Conservation (phyloP, 2,797 vertebrate species). For the Sebastes miniatus region DNA sequence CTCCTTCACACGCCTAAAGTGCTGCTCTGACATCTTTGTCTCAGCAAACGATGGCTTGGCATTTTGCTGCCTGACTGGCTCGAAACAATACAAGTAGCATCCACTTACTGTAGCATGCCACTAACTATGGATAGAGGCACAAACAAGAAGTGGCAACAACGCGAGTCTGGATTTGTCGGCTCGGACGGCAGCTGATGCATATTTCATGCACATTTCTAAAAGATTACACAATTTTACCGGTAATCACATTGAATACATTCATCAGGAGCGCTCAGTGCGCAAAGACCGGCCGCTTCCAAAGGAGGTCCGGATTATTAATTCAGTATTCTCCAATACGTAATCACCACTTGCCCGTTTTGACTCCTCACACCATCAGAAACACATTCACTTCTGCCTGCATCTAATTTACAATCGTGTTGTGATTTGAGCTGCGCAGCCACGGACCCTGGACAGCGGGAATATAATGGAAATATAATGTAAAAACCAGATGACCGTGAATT, state of each 20-base stretch:
- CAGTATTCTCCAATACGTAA: slow-evolving; percentile 24
- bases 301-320: slow-evolving; percentile 19
- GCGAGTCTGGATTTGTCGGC: not conserved
- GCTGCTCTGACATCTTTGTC: slow-evolving; percentile 58
- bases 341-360: slow-evolving; percentile 23
- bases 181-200: slow-evolving; percentile 10
- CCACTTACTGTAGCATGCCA: slow-evolving; percentile 26
- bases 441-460: slow-evolving; percentile 19
- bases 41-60: slow-evolving; percentile 42
- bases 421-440: slow-evolving; percentile 19
- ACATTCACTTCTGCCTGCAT: slow-evolving; percentile 26
- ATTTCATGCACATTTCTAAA: slow-evolving; percentile 28
- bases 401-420: slow-evolving; percentile 44
- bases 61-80: slow-evolving; percentile 47
- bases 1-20: slow-evolving; percentile 38
- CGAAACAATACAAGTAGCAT: slow-evolving; percentile 18
- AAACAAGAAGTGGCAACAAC: slow-evolving; percentile 1
- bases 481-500: slow-evolving; percentile 75
- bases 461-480: slow-evolving; percentile 73
- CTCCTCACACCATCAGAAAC: slow-evolving; percentile 34
- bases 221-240: slow-evolving; percentile 11
- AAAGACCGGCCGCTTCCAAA: not conserved
- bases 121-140: slow-evolving; percentile 6
- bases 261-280: slow-evolving; percentile 6
- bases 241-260: slow-evolving; percentile 31